Conservation (phyloP, 2,888 invertebrate species). For the Dermolepida albohirtum region DNA sequence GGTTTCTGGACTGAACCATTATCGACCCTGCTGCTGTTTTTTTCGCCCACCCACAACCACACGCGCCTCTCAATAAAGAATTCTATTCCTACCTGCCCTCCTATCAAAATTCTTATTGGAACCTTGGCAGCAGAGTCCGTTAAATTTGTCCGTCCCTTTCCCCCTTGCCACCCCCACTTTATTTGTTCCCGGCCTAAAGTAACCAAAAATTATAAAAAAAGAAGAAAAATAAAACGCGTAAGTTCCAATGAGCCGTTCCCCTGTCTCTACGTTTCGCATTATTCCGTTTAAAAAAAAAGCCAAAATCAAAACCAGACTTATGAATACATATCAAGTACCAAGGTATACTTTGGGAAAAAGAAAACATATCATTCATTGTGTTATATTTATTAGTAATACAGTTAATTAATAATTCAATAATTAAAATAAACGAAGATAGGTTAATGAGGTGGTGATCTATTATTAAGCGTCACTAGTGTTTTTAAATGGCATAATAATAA, state of each 20-base stretch:
- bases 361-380: slow-evolving; percentile 56
- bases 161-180: background rate
- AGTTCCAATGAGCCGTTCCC: background rate
- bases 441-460: slow-evolving; percentile 21
- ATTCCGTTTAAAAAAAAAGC: slow-evolving; percentile 39
- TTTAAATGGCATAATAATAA: slow-evolving; percentile 41
- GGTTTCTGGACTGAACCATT: slow-evolving; percentile 88
- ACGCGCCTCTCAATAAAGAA: slow-evolving; percentile 77
- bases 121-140: slow-evolving; percentile 63
- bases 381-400: slow-evolving; percentile 19
- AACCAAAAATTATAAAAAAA: background rate
- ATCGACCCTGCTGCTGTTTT: slow-evolving; percentile 70
- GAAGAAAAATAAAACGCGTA: slow-evolving; percentile 7
- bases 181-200: slow-evolving; percentile 13
- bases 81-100: slow-evolving; percentile 73
- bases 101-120: slow-evolving; percentile 37
- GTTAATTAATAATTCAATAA: slow-evolving; percentile 39
- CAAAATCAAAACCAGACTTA: slow-evolving; percentile 55
- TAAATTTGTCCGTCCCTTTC: slow-evolving; percentile 56
- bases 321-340: slow-evolving; percentile 62
- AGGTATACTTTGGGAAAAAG: slow-evolving; percentile 53
- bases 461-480: slow-evolving; percentile 35
- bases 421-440: slow-evolving; percentile 4
- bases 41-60: slow-evolving; percentile 73
- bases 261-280: background rate